These are phyloP conservation scores for Oryzias dopingdopingensis DNA, from an alignment of 2,797 vertebrate genomes.

Conservation along the genomic window DNA sequence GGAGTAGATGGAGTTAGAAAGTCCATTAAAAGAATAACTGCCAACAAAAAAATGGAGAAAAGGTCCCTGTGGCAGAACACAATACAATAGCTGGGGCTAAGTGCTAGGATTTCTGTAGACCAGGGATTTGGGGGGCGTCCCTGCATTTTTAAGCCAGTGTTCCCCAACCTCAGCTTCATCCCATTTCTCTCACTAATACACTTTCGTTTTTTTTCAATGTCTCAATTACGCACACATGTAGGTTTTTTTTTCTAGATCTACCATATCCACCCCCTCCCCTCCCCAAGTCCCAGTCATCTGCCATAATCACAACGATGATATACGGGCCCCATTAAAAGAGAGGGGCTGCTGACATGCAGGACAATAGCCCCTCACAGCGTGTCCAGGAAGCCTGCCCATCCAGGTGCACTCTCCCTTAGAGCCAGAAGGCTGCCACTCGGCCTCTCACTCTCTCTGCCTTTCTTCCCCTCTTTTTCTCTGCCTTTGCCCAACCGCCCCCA, in stretches of 20 bases:
- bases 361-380: constrained; percentile 83
- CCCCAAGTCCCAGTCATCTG: constrained; percentile 70
- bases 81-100: constrained; percentile 82
- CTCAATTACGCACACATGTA: constrained; percentile 43
- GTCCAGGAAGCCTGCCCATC: constrained; percentile 76
- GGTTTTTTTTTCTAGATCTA: constrained; percentile 47
- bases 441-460: constrained; percentile 43
- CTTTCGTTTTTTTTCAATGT: constrained; percentile 35
- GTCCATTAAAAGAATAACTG: constrained; percentile 66
- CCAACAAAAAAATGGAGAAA: constrained; percentile 49
- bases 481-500: constrained; percentile 20
- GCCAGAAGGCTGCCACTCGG: constrained; percentile 65
- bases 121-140: constrained; percentile 74
- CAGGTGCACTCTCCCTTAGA: constrained; percentile 76
- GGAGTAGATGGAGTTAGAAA: constrained; percentile 62
- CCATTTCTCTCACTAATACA: constrained; percentile 50
- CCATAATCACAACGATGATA: constrained; percentile 78
- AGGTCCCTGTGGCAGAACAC: constrained; percentile 72
- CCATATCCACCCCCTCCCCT: constrained; percentile 47
- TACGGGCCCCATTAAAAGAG: constrained; percentile 74
- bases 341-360: constrained; percentile 78
- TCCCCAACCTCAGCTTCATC: constrained; percentile 65
- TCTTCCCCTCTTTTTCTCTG: constrained; percentile 24
- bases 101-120: constrained; percentile 84
- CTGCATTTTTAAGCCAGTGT: constrained; percentile 75